Conservation (phyloP, 2,888 invertebrate species). For the Amitus sp. region DNA sequence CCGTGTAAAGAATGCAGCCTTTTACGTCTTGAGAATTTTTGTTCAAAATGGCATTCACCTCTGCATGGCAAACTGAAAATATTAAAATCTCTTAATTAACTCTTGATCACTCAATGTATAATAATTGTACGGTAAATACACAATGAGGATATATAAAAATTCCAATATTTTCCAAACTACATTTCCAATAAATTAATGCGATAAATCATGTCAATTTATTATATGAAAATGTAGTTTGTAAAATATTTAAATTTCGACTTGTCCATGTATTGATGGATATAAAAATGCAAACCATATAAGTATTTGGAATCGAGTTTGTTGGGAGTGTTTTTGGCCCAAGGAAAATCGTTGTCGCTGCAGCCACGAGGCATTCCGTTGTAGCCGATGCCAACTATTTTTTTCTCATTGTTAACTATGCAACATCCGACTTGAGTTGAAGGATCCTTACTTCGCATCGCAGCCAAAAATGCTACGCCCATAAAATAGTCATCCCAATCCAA, state of each 20-base stretch:
- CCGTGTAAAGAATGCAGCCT: slow-evolving; percentile 87
- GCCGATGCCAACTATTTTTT: slow-evolving; percentile 91
- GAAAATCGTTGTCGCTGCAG: slow-evolving; percentile 88
- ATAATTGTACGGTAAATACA: too few species aligned
- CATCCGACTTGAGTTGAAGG: slow-evolving; percentile 94
- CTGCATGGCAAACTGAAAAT: slow-evolving; percentile 96
- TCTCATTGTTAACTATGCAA: slow-evolving; percentile 88
- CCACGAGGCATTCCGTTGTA: slow-evolving; percentile 96
- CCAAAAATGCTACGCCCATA: slow-evolving; percentile 91
- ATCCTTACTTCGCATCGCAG: slow-evolving; percentile 95
- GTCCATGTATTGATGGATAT: not conserved
- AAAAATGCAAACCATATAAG: slow-evolving; percentile 76
- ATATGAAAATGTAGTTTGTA: too few species aligned
- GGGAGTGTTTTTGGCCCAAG: slow-evolving; percentile 81
- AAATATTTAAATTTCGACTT: not conserved
- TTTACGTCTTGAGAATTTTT: slow-evolving; percentile 82
- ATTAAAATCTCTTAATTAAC: too few species aligned
- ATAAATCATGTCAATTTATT: not conserved
- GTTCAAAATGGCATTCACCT: slow-evolving; percentile 96
- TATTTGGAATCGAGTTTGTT: slow-evolving; percentile 80
- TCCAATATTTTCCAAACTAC: too few species aligned
- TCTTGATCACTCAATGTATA: too few species aligned
- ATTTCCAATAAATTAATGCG: slow-evolving; percentile 7
- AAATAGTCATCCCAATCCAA: slow-evolving; percentile 86
- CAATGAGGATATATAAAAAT: too few species aligned